These are phyloP conservation scores for Anneissia japonica DNA, from an alignment of 35 echinoderm and acorn worm species.

Conservation along the genomic window DNA sequence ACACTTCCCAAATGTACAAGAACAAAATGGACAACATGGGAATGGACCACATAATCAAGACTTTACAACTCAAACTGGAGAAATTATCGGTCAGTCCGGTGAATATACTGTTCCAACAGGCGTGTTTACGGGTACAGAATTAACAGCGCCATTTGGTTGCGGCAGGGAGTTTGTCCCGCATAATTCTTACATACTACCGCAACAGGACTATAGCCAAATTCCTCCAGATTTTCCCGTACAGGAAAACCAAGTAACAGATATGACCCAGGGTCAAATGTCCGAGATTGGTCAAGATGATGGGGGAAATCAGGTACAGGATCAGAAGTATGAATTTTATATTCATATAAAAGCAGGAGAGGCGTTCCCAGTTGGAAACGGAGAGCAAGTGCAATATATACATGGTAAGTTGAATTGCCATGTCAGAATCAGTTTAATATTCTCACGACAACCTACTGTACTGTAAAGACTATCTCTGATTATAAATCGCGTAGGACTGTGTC, in stretches of 20 bases:
- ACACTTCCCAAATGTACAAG: background rate
- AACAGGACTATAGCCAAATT: background rate
- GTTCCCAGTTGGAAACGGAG: slow-evolving; percentile 89
- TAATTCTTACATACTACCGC: background rate
- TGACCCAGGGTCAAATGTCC: slow-evolving; percentile 39
- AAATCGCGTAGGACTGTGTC: too few species aligned
- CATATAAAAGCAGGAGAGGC: slow-evolving; percentile 92
- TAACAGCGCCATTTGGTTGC: background rate
- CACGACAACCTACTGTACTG: too few species aligned
- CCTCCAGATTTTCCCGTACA: background rate
- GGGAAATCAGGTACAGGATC: slow-evolving; percentile 40
- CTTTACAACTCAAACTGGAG: background rate
- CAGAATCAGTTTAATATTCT: too few species aligned
- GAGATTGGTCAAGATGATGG: slow-evolving; percentile 46
- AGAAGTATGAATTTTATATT: slow-evolving; percentile 97
- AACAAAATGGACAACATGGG: background rate
- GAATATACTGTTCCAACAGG: background rate
- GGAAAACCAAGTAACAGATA: background rate
- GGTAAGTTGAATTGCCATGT: too few species aligned
- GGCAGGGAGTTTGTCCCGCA: background rate
- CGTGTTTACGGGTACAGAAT: background rate
- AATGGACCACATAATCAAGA: background rate
- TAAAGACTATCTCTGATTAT: too few species aligned
- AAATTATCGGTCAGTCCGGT: background rate
- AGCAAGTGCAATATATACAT: slow-evolving; percentile 98